These are phyloP conservation scores for Silurus glanis DNA, from an alignment of 2,113 vertebrate genomes.

Conservation along the genomic window DNA sequence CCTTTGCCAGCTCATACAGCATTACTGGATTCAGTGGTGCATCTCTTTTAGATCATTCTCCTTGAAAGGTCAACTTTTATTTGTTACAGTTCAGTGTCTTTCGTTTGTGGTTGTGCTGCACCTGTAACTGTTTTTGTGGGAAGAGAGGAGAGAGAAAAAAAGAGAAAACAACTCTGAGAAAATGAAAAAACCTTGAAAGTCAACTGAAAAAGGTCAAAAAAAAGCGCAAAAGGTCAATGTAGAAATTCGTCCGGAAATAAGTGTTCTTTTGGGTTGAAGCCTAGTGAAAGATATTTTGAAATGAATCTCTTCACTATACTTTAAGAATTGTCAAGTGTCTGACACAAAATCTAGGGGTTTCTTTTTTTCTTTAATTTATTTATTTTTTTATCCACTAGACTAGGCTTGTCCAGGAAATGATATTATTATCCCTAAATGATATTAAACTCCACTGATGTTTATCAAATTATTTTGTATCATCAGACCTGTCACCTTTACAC, in stretches of 20 bases:
- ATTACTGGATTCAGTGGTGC: constrained; percentile 11
- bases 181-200: constrained; percentile 4
- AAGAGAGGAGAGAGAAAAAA: not conserved
- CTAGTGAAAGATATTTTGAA: not conserved
- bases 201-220: no score
- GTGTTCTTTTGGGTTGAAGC: not conserved
- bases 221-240: constrained; percentile 24
- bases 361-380: not conserved
- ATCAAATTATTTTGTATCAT: not conserved
- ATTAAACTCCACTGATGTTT: not conserved
- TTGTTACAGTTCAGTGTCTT: not conserved
- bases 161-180: not conserved
- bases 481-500: not conserved
- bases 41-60: constrained; percentile 6
- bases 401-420: not conserved
- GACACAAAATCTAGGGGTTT: not conserved
- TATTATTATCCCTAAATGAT: not conserved
- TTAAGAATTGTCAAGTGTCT: not conserved
- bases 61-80: constrained; percentile 35
- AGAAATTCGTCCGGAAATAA: constrained; percentile 27
- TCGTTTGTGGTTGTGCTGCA: not conserved
- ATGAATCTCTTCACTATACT: not conserved
- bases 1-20: not conserved
- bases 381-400: not conserved
- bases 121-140: constrained; percentile 5